Evolutionary conservation across 2,888 invertebrate genomes (phyloP), one percentile per base, ranked within the genome.

Genomic region (Aphrophora alni): DNA sequence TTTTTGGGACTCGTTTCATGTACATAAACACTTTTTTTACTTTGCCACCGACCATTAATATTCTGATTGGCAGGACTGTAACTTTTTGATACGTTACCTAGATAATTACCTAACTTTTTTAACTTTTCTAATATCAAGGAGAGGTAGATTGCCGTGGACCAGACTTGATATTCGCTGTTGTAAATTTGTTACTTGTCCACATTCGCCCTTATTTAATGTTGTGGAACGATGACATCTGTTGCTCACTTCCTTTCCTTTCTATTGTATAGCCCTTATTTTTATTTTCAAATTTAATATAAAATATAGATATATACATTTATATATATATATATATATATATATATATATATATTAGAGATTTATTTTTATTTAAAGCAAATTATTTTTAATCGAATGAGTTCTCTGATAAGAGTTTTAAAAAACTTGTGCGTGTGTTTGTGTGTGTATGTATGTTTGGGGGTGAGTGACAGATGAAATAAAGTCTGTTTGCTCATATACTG

Each of bases 1-100:
- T 84, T 85, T 84, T 85, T 84, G 84, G 84, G 84, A 83, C 83
- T 84, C 84, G 77, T 84, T 85, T 85, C 84, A 28, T 85, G 83
- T 84, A 84, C 75, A 84, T 76, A 21, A 75, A 80, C 28, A 75
- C 38, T 78, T 82, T 82, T n/a, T 81, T 81, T 78, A 81, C 80
- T 74, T 70, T 75, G 75, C 75, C 81, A 78, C 73, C 78, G 74
- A 78, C 78, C 78, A n/a, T 80, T 81, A 68, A 33, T 77, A 81
- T 74, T 77, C 81, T 59, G 71, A 77, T 77, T 77, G 69, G 81
- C 81, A 78, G 74, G 78, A 81, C 71, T 81, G 74, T 75, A 26
- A 77, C 68, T 70, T 81, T 81, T 81, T 81, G 81, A 80, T 81
- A 81, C 81, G 78, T 81, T 81, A 77, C 77, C 72, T 80, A 80